Base-by-base conservation (phyloP, 2,888 invertebrate genomes). In the Euplexia lucipara region DNA sequence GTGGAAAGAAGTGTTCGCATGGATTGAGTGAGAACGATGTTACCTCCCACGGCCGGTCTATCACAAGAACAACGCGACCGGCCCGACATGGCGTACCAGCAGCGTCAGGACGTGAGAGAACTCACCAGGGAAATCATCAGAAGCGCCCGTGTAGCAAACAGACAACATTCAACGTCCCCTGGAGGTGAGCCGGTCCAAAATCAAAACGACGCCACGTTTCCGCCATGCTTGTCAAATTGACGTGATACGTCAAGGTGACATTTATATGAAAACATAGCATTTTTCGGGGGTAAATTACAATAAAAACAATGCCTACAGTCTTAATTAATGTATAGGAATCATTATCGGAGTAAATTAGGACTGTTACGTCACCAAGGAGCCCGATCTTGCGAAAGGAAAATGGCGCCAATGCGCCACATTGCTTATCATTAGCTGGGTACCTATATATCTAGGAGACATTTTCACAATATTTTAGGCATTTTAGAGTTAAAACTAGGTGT, bases 211-310 rank as follows among this genome's bases (percentile, higher is more conserved):
- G 95, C 95, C 95, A 95, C 95, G 95, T 95, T 95, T 94, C 92
- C 92, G 94, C 95, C 95, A 94, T 93, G 90, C 92, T 91, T 95
- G 95, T 95, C 95, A 95, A 88, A 89, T 90, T 95, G 95, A 95
- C 95, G 84, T 89, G 82, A 91, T 92, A 93, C 89, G 95, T 95
- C 95, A 95, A 95, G 93, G 92, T 95, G 95, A 95, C 95, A 95
- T 93, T 83, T 88, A 88, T 86, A 93, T 83, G 88, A 95, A 94
- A 95, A 94, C 95, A 95, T 93, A 79, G 84, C 86, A 84, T 87
- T 88, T 90, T 86, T 85, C 81, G 68, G 75, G 75, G 61, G 78
- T 82, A 91, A 89, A 86, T 82, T 75, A 60, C 71, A 68, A 57
- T 69, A 83, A 83, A 88, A 90, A 84, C 71, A 70, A 62, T 71